Evolutionary conservation across 2,888 invertebrate genomes (phyloP).

Genomic region (Cheiracanthium punctorium): DNA sequence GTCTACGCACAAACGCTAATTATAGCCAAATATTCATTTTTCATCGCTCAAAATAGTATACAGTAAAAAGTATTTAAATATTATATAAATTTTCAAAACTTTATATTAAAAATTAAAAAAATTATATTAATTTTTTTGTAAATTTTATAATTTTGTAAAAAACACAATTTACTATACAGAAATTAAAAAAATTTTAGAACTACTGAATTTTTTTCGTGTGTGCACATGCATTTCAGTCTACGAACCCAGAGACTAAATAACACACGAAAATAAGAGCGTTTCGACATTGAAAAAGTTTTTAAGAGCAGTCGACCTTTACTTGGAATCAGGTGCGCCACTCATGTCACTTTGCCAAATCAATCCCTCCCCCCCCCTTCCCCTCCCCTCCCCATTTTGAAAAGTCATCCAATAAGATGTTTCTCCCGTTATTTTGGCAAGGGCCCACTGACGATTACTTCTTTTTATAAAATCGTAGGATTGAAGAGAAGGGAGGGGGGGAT

Average conservation of each 20-base stretch:
- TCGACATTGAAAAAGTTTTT: constrained; percentile 18
- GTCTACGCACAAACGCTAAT: no score
- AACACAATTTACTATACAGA: no score
- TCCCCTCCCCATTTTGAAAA: no score
- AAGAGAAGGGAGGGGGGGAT: constrained; percentile 3
- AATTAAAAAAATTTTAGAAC: background rate
- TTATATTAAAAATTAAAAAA: no score
- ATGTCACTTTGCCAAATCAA: constrained; percentile 1
- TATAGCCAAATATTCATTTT: no score
- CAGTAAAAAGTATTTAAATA: no score
- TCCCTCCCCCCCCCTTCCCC: background rate
- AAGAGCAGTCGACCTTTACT: constrained; percentile 6
- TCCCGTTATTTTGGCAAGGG: background rate
- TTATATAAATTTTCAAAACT: no score
- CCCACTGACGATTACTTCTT: constrained; percentile 3
- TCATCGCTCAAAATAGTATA: no score
- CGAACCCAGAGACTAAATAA: background rate
- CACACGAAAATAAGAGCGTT: background rate
- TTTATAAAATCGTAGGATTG: background rate
- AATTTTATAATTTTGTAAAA: no score
- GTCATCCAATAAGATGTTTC: background rate
- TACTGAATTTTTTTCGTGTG: background rate
- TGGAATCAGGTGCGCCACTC: background rate
- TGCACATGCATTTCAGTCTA: background rate
- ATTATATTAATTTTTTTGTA: no score